Evolutionary conservation across 2,888 invertebrate genomes (phyloP).

Genomic region (Sialis fuliginosa): DNA sequence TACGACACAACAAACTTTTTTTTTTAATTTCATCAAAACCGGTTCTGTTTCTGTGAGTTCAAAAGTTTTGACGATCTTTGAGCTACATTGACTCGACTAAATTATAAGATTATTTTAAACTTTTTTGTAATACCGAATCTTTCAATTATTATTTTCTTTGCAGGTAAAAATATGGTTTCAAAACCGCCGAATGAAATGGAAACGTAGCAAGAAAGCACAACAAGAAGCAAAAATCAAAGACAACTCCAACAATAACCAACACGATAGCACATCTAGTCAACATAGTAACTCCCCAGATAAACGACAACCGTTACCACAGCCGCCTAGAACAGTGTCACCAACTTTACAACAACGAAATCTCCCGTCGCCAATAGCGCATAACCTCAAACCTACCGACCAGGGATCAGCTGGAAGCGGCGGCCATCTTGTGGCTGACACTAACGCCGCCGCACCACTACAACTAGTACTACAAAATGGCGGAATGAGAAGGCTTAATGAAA

Average conservation of each 20-base stretch:
- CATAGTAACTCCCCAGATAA: background rate
- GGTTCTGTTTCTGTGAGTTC: too few species aligned
- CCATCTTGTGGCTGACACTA: conserved; percentile 1
- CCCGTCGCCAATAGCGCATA: background rate
- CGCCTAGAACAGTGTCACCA: background rate
- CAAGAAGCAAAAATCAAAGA: conserved; percentile 58
- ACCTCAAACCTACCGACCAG: background rate
- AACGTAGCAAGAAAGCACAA: conserved; percentile 89
- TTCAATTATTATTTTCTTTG: conserved; percentile 13
- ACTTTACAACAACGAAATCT: background rate
- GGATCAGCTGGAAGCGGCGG: background rate
- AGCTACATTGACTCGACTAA: too few species aligned
- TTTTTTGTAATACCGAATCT: too few species aligned
- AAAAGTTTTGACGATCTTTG: too few species aligned
- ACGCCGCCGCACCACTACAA: conserved; percentile 4
- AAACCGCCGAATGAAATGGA: conserved; percentile 98
- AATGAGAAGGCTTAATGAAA: conserved; percentile 18
- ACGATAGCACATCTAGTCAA: conserved; percentile 7
- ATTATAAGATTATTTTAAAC: too few species aligned
- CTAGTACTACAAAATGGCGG: conserved; percentile 5
- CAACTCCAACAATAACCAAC: conserved; percentile 8
- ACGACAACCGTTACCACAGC: background rate
- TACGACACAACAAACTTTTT: too few species aligned
- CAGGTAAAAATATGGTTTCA: conserved; percentile 99
- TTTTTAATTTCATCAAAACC: too few species aligned